These are phyloP conservation scores for Allophyes oxyacanthae DNA, from an alignment of 2,888 invertebrate species.

Conservation along the genomic window DNA sequence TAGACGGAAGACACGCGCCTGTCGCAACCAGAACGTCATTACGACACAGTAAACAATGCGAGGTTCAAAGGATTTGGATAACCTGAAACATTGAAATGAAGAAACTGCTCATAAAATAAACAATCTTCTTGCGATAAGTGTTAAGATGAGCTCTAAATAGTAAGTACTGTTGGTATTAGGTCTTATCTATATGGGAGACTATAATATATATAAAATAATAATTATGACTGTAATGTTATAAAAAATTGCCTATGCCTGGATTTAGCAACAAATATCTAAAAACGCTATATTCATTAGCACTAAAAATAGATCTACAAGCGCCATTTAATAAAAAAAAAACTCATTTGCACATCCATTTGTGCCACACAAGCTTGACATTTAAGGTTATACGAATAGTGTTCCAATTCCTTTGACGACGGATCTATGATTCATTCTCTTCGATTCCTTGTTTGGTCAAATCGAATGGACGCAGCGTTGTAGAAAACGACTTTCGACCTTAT, in stretches of 20 bases:
- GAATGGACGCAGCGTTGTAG: conserved; percentile 60
- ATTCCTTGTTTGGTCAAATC: conserved; percentile 75
- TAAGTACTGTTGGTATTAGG: too few relatives aligned
- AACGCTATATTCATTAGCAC: conserved; percentile 45
- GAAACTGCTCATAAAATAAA: not conserved
- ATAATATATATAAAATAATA: too few relatives aligned
- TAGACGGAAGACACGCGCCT: conserved; percentile 25
- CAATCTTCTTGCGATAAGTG: too few relatives aligned
- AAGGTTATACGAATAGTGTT: conserved; percentile 45
- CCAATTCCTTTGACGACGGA: conserved; percentile 48
- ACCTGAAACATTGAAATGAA: conserved; percentile 14
- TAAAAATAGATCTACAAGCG: conserved; percentile 54
- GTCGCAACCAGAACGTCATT: conserved; percentile 38
- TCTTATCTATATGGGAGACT: too few relatives aligned
- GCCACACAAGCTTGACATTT: conserved; percentile 42
- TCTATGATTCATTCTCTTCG: conserved; percentile 66
- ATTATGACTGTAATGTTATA: too few relatives aligned
- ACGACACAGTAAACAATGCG: conserved; percentile 30
- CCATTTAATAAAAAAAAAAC: conserved; percentile 41
- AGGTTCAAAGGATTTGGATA: conserved; percentile 37
- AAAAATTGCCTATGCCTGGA: conserved; percentile 22
- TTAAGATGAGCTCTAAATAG: too few relatives aligned
- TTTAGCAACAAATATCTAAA: conserved; percentile 20
- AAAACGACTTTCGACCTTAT: conserved; percentile 66
- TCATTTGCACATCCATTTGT: conserved; percentile 15